Base-by-base conservation (phyloP, 1,140 invertebrate species). In the Drosophila nigromelanica region DNA sequence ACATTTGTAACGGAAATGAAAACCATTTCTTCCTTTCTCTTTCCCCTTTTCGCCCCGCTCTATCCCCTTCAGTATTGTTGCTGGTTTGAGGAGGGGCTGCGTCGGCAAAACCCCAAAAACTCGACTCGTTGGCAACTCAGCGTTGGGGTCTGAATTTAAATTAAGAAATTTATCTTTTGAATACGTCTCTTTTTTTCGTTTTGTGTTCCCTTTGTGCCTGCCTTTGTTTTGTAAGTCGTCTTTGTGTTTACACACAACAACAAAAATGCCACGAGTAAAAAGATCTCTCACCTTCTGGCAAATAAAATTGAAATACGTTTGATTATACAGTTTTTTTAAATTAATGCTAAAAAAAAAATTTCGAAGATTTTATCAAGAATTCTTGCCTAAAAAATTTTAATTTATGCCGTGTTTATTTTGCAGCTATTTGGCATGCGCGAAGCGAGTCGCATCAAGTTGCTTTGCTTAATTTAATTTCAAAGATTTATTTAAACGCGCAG, bases 81-180 rank as follows among this genome's bases (percentile, higher is more conserved):
- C 27, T 6, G 42, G 33, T 48, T 47, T 52, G 48, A 50, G 15
- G 58, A 47, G 66, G 47, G 60, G 64, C 55, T 47, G 51, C 18
- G 39, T 51, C 63, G 56, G 62, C 66, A 62, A 68, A 62, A 61
- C 24, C 50, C 66, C 59, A 54, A 14, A 52, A 47, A 48, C 18
- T 71, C 64, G 52, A 74, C 47, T 48, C 61, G 62, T 43, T 72
- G 69, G 12, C 55, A 73, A 73, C 47, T 55, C 71, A 69, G 60
- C 39, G 48, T 66, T 78, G 51, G 78, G 72, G 71, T 82, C 83
- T 86, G 82, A 87, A 87, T 87, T 89, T 87, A 87, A 87, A 87
- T 87, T 87, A 87, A 87, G 82, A 87, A 87, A 87, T 87, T 82
- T 87, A 87, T 87, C 82, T 89, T 86, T 76, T 89, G 82, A 76